Evolutionary conservation across 2,113 vertebrate species (phyloP).

Genomic region (Haemorhous mexicanus): DNA sequence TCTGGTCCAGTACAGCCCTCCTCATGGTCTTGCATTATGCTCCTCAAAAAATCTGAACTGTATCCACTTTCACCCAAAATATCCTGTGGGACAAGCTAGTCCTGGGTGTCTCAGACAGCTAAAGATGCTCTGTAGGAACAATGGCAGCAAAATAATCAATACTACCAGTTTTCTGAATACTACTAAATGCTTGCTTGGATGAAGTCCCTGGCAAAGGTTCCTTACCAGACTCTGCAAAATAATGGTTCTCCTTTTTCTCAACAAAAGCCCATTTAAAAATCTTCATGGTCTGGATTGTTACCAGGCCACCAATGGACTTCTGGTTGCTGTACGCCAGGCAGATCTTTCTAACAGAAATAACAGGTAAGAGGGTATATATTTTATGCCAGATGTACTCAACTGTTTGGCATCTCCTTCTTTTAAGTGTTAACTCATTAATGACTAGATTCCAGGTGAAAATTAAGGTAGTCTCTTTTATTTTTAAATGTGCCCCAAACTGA

Average conservation of each 20-base stretch:
- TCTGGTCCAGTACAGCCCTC: not conserved
- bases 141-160: not conserved
- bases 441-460: conserved; percentile 13
- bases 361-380: not conserved
- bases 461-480: not conserved
- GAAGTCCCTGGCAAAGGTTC: not conserved
- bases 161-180: not conserved
- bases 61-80: not conserved
- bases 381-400: not conserved
- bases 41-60: not conserved
- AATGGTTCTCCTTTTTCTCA: not conserved
- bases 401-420: not conserved
- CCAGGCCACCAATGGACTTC: not conserved
- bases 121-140: not conserved
- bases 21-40: not conserved
- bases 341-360: not conserved
- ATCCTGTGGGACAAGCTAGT: not conserved
- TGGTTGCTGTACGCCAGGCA: not conserved
- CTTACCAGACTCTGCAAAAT: not conserved
- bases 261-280: not conserved
- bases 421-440: not conserved
- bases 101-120: not conserved
- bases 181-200: not conserved
- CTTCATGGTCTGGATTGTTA: not conserved
- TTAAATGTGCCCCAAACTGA: not conserved